phyloP scores from a whole-genome alignment of 2,888 invertebrate species.

The Euzophera pinguis region DNA sequence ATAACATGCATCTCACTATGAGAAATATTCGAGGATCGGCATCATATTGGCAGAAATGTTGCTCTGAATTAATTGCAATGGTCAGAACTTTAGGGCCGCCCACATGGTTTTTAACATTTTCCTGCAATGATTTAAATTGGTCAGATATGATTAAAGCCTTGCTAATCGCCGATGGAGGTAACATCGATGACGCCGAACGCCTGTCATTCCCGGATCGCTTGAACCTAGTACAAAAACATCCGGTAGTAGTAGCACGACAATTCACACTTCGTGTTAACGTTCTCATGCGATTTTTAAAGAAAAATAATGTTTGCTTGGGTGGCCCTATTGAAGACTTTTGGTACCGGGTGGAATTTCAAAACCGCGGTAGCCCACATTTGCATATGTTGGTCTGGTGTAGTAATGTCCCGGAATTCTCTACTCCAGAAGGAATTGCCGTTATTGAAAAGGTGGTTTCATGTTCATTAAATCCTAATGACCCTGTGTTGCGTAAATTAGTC shows the following conservation, averaged over 20 bases:
- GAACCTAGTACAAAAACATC: not conserved
- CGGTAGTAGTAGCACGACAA: not conserved
- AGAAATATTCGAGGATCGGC: conserved; percentile 21
- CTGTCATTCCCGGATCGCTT: not conserved
- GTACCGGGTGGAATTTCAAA: conserved; percentile 16
- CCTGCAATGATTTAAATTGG: conserved; percentile 31
- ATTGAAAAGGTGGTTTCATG: too few relatives aligned
- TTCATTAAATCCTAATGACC: too few relatives aligned
- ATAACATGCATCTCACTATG: conserved; percentile 9
- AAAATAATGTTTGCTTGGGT: not conserved
- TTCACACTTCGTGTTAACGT: not conserved
- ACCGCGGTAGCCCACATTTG: conserved; percentile 15
- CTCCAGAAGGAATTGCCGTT: conserved; percentile 18
- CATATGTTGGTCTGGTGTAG: conserved; percentile 13
- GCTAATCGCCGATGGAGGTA: conserved; percentile 11
- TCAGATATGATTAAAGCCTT: conserved; percentile 21
- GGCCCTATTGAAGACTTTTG: conserved; percentile 13
- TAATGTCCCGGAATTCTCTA: conserved; percentile 15
- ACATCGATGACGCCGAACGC: not conserved
- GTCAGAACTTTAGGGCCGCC: conserved; percentile 28
- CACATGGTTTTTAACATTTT: conserved; percentile 23
- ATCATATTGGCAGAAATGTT: conserved; percentile 21
- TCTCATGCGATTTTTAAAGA: not conserved
- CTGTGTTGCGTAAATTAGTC: too few relatives aligned
- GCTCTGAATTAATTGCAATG: conserved; percentile 23